phyloP scores from a whole-genome alignment of 2,888 invertebrate genomes.

The Portevinia maculata region DNA sequence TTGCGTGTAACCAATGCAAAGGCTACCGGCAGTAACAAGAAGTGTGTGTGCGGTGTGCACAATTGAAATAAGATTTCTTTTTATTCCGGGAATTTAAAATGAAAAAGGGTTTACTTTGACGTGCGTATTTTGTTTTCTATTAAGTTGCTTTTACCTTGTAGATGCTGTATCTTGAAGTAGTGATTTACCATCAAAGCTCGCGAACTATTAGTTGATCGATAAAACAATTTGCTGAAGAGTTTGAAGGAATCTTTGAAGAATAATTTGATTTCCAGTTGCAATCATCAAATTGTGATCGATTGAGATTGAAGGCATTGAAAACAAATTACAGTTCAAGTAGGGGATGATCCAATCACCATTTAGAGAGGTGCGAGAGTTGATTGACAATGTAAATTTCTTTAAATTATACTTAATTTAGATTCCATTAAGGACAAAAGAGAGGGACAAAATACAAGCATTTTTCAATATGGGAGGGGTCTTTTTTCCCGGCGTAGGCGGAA shows the following conservation, averaged over 20 bases:
- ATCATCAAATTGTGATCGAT: neutral
- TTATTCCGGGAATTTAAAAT: constrained; percentile 23
- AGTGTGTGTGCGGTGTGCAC: neutral
- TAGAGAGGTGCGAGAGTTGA: no score
- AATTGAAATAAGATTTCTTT: constrained; percentile 36
- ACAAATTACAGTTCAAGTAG: no score
- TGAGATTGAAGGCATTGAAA: no score
- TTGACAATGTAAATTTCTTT: no score
- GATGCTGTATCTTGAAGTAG: constrained; percentile 7
- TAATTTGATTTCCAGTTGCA: neutral
- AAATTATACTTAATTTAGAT: no score
- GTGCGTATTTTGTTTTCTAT: constrained; percentile 40
- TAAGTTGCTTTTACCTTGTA: constrained; percentile 27
- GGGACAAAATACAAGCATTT: no score
- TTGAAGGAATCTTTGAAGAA: neutral
- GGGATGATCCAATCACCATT: no score
- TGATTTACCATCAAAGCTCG: neutral
- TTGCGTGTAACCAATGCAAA: constrained; percentile 7
- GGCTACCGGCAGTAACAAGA: constrained; percentile 1
- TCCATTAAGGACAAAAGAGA: no score
- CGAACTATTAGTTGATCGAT: constrained; percentile 6
- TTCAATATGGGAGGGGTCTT: no score
- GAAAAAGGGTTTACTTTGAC: constrained; percentile 56
- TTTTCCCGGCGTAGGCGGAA: no score
- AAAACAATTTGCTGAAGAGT: neutral